Base-by-base conservation (phyloP, 2,888 invertebrate genomes). In the Callosobruchus maculatus region DNA sequence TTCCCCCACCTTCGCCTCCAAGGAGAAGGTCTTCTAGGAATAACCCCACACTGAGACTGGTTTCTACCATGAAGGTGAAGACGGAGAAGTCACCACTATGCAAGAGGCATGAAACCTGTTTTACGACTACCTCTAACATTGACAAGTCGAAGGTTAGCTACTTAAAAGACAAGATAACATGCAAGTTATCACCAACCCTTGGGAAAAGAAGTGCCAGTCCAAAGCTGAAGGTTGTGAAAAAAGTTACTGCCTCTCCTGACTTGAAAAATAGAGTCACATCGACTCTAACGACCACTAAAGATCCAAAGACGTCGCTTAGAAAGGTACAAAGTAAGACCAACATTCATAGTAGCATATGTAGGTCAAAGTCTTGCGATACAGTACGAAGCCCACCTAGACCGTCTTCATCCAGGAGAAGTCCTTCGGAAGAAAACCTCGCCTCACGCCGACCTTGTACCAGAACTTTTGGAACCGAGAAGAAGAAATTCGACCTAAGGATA, bases 1-100 rank as follows among this genome's bases (percentile, higher is more conserved):
- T 82, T 68, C 86, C 88, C 81, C 92, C 93, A 20, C 93, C 95
- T 0, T 92, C 93, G 0, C 92, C 94, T 20, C 95, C 95, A 0
- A 89, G 92, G 84, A 90, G 95, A 80, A 90, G 91, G 78, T 95
- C 95, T 0, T 95, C 95, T 0, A 91, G 91, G 81, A 91, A 92
- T 80, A 94, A 92, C 81, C 90, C 91, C 74, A 93, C 94, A 1
- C 87, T 94, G 13, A 89, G 90, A 82, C 85, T 93, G 70, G 91
- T 93, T 69, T 90, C 92, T 0, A 89, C 88, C 0, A 88, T 89
- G 83, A 88, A 89, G 71, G 84, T 88, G 4, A 82, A 81, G 74
- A 77, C 81, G 4, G 84, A 84, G 30, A 86, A 82, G 80, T 77
- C 84, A 1, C 81, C 85, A 0, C 72, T 78, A 20, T 86, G 82